Conservation (phyloP, 2,113 vertebrate genomes). For the Lophura nycthemera region DNA sequence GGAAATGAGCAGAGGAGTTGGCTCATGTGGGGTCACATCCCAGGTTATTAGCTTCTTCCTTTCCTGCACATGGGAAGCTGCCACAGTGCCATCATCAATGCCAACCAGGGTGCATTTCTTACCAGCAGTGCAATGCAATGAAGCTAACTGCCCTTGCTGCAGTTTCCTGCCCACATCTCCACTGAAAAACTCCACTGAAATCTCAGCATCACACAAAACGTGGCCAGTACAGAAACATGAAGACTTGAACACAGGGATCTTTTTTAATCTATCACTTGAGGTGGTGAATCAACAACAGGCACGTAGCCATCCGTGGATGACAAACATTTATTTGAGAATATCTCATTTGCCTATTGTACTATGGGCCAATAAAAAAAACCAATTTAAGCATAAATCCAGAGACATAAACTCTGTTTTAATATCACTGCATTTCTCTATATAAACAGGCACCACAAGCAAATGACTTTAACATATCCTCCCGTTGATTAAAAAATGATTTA, state of each 20-base stretch:
- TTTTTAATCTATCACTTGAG: rapidly evolving
- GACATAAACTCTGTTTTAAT: background rate
- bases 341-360: background rate
- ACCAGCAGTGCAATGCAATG: background rate
- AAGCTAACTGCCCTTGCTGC: background rate
- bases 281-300: background rate
- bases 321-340: background rate
- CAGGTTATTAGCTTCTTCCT: background rate
- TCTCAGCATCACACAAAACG: background rate
- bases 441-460: background rate
- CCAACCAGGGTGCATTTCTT: background rate
- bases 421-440: background rate
- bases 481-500: slow-evolving; percentile 20
- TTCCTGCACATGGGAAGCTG: background rate
- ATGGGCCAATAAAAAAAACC: background rate
- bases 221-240: rapidly evolving
- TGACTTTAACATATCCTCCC: background rate
- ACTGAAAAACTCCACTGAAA: background rate
- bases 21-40: background rate
- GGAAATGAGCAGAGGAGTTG: background rate
- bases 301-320: background rate
- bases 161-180: background rate
- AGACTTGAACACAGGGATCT: background rate
- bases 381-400: background rate
- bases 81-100: background rate